Conservation (phyloP, 2,113 vertebrate genomes). For the Plestiodon gilberti region DNA sequence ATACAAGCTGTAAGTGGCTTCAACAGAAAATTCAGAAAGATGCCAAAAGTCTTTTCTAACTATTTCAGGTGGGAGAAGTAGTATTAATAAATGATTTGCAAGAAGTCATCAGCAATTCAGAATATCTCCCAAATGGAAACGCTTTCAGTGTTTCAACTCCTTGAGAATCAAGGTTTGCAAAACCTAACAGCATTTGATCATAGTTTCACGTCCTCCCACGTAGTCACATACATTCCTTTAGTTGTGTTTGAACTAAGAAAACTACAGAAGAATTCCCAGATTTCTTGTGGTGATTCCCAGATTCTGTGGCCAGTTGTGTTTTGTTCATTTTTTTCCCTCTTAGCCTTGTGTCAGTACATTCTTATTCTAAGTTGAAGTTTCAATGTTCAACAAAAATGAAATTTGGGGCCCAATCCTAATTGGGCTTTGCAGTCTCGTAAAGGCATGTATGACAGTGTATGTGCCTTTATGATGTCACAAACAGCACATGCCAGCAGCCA, state of each 20-base stretch:
- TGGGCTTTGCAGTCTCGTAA: no score
- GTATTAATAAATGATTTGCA: slow-evolving; percentile 50
- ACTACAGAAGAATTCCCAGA: not conserved
- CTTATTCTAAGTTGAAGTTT: not conserved
- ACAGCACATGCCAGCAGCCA: no score
- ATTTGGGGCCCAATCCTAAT: not conserved
- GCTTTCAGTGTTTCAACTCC: slow-evolving; percentile 38
- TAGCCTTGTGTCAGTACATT: not conserved
- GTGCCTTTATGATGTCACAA: no score
- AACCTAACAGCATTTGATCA: slow-evolving; percentile 31
- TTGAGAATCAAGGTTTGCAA: slow-evolving; percentile 1
- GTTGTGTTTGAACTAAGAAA: not conserved
- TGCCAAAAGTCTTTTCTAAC: slow-evolving; percentile 30
- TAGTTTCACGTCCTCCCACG: not conserved
- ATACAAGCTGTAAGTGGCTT: slow-evolving; percentile 14
- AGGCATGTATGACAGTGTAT: no score
- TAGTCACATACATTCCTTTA: not conserved
- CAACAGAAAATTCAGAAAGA: slow-evolving; percentile 44
- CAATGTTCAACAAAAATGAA: not conserved
- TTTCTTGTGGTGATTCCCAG: slow-evolving; percentile 2
- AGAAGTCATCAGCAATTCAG: slow-evolving; percentile 30
- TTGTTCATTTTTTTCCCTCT: not conserved
- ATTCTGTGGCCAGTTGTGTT: not conserved
- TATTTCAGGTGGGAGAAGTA: slow-evolving; percentile 42
- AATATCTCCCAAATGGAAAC: slow-evolving; percentile 44